Evolutionary conservation across 2,888 invertebrate species (phyloP), one percentile per base, ranked within the genome.

Genomic region (Schizotus pectinicornis): DNA sequence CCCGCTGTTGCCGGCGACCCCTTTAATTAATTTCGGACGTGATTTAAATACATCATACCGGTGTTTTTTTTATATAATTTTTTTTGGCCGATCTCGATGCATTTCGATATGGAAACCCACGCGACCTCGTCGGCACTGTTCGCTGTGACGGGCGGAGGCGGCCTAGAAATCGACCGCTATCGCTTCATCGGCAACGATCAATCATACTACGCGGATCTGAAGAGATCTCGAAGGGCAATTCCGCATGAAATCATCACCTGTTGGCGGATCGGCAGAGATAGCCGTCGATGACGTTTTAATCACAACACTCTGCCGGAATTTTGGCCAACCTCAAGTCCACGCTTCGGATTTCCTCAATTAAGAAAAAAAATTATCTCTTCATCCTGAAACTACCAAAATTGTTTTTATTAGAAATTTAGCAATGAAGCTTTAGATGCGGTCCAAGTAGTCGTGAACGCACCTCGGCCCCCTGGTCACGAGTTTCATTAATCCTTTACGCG

Each of bases 131-230:
- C 32, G 32, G 31, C 33, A 43, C 13, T 31, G 30, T 43, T 43
- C 33, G 43, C 12, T 43, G 31, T 43, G 43, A 43, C 33, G 33
- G 43, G 43, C 43, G 33, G 43, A 43, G 43, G 43, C 43, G 32
- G 43, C 31, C 43, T 22, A 22, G 22, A 22, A 22, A 22, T 22
- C 22, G 22, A 22, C 22, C 22, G 43, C 31, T 43, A 43, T 43
- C 42, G 42, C 41, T 32, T 42, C 43, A 43, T 43, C 43, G 43
- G 30, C 43, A 43, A 43, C 43, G 43, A 43, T 43, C 43, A 43
- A 43, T 43, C 43, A 43, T 30, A 43, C 31, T 9, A 35, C 6
- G 36, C n/a, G 9, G 22, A 22, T n/a, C n/a, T 11, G 36, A 43
- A 43, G 43, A 9, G 33, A 43, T 43, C 31, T 43, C 43, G 33